Percentiles rank a stretch among this genome's conserved stretches.
phyloP scores from a whole-genome alignment of 2,888 invertebrate genomes.

The Allygus modestus region DNA sequence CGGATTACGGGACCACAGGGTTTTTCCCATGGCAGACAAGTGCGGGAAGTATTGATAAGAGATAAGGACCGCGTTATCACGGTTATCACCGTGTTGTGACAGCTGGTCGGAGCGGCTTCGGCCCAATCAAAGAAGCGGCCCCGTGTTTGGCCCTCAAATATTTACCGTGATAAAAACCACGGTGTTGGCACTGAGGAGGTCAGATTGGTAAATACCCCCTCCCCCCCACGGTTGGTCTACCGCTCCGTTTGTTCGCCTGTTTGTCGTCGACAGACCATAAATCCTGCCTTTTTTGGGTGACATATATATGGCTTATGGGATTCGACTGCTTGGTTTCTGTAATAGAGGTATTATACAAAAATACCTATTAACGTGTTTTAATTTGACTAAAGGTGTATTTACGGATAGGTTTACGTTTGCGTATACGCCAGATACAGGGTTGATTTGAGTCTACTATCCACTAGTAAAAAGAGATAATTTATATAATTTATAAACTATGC shows the following conservation, averaged over 20 bases:
- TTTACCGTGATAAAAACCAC: conserved; percentile 52
- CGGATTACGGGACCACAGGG: conserved; percentile 17
- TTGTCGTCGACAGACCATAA: conserved; percentile 24
- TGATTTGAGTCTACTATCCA: too few relatives aligned
- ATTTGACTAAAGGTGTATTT: too few relatives aligned
- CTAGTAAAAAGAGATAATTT: too few relatives aligned
- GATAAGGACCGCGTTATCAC: conserved; percentile 47
- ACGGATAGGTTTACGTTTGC: too few relatives aligned
- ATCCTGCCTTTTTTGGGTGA: conserved; percentile 13
- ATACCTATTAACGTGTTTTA: too few relatives aligned
- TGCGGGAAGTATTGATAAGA: conserved; percentile 47
- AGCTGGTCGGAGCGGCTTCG: conserved; percentile 30
- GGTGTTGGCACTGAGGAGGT: conserved; percentile 40
- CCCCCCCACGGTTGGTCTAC: not conserved
- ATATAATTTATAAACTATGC: too few relatives aligned
- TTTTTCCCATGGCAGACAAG: conserved; percentile 36
- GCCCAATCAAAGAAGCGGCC: conserved; percentile 38
- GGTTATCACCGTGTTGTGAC: conserved; percentile 48
- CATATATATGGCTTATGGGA: not conserved
- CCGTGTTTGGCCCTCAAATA: conserved; percentile 43
- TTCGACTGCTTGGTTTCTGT: too few relatives aligned
- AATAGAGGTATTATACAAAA: too few relatives aligned
- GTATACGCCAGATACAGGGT: too few relatives aligned
- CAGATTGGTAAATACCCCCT: conserved; percentile 39
- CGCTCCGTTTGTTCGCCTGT: conserved; percentile 4